Evolutionary conservation across 2,888 invertebrate species (phyloP), one percentile per base, ranked within the genome.

Genomic region (Dilophus febrilis): DNA sequence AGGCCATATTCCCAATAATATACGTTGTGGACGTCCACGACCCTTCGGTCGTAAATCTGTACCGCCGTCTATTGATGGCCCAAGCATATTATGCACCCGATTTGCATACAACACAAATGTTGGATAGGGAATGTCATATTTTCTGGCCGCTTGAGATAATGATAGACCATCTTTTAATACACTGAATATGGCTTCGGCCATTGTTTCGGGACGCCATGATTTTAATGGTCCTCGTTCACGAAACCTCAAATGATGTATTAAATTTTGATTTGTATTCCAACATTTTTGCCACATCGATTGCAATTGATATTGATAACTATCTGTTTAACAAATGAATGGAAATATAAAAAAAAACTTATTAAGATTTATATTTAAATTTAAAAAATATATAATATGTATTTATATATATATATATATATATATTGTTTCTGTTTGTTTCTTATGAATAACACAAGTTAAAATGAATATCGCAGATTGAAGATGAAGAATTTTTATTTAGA

Each of bases 201-300:
- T 90, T 43, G 88, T 90, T 61, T 90, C 90, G 3, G 88, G 88
- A 38, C 88, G 70, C 90, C 90, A 90, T 40, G 88, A 88, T 61
- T 90, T 90, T 44, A 90, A 68, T 0, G 90, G 90, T 3, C 90
- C 90, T 42, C 90, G 75, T 64, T 90, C 90, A 36, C 90, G 78
- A 70, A 90, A 88, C 51, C 88, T 75, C 56, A 90, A 66, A 60
- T 88, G 86, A 66, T 88, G 88, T 50, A 88, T 85, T 54, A 88
- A 70, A 54, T 82, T 83, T 64, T 88, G 88, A 64, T 86, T 87
- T 49, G 86, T 87, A 64, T 84, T 88, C 88, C 88, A 90, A 64
- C 88, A 88, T 63, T 88, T 90, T 65, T 90, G 88, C 90, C 90
- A 90, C 80, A 88, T 85, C 42, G 85, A 86, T 64, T 90, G 90